Evolutionary conservation across 2,113 vertebrate genomes (phyloP), one percentile per base, ranked within the genome.

Genomic region (Larimichthys crocea): DNA sequence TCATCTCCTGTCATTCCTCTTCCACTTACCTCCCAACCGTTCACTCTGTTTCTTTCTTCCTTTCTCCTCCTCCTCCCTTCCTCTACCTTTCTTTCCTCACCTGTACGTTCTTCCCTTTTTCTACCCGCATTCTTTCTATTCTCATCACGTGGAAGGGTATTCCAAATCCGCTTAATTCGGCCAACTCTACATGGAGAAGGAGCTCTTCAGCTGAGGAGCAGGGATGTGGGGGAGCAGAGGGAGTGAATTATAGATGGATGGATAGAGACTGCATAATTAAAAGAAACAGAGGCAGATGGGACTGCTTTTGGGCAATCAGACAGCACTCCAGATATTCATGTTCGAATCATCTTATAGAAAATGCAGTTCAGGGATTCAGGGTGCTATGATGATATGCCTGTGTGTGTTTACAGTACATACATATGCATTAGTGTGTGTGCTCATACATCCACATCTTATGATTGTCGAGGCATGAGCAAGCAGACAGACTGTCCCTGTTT

Each of bases 191-290:
- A 6, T 46, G 61, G 66, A 53, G 74, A 79, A 55, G 0, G n/a
- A 65, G 53, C 64, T 68, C 79, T 52, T 76, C 40, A 48, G 56
- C 72, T 17, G 16, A 66, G 78, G 10, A 69, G 70, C 22, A 49
- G 69, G 64, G 49, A 57, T 70, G 74, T 42, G 68, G 53, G 62
- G 56, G 68, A 84, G 64, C 5, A 10, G 52, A 76, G 63, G 8
- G 61, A 69, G 72, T 83, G 76, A 90, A 86, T 87, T 76, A 80
- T 78, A 82, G 83, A 88, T 90, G 86, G 70, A 76, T 84, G 75
- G 63, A 85, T 29, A 62, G 62, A 74, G 72, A 35, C 56, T 89
- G 65, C 88, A 89, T 89, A 87, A 88, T 92, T 89, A 85, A 87
- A 81, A 74, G 61, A 55, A 82, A 77, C 42, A 61, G 24, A 75